These are phyloP conservation scores for Standfussiana lucernea DNA, from an alignment of 2,888 invertebrate species.

Conservation along the genomic window DNA sequence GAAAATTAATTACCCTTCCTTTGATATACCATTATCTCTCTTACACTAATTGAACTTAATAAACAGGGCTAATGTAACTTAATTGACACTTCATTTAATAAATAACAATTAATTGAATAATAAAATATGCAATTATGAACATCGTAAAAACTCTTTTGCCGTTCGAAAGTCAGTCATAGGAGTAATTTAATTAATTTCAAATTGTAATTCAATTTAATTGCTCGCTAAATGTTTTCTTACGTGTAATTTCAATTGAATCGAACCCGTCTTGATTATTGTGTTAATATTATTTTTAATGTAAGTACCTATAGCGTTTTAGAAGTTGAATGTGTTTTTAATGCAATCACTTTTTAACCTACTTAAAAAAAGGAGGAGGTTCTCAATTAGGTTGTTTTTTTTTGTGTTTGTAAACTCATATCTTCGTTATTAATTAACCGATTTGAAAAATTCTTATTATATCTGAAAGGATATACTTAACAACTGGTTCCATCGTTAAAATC, in stretches of 20 bases:
- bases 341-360: no score
- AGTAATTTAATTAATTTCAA: constrained; percentile 48
- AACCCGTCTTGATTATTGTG: constrained; percentile 17
- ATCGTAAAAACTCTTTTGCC: constrained; percentile 32
- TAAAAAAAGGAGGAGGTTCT: no score
- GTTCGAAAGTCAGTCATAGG: constrained; percentile 46
- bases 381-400: no score
- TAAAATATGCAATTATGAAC: constrained; percentile 61
- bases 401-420: no score
- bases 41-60: constrained; percentile 61
- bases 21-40: constrained; percentile 61
- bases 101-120: constrained; percentile 61
- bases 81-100: constrained; percentile 62
- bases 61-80: constrained; percentile 60
- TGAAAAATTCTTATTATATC: no score
- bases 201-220: constrained; percentile 55
- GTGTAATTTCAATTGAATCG: constrained; percentile 50
- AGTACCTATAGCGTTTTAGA: constrained; percentile 34
- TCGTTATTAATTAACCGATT: no score
- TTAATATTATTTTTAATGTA: constrained; percentile 44
- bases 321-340: constrained; percentile 32
- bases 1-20: constrained; percentile 50
- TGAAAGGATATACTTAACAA: no score
- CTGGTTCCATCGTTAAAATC: no score
- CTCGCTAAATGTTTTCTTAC: constrained; percentile 43